Evolutionary conservation across 53 echinoderm and acorn worm genomes (phyloP), one percentile per base, ranked within the genome.

Genomic region (Luidia sarsii): DNA sequence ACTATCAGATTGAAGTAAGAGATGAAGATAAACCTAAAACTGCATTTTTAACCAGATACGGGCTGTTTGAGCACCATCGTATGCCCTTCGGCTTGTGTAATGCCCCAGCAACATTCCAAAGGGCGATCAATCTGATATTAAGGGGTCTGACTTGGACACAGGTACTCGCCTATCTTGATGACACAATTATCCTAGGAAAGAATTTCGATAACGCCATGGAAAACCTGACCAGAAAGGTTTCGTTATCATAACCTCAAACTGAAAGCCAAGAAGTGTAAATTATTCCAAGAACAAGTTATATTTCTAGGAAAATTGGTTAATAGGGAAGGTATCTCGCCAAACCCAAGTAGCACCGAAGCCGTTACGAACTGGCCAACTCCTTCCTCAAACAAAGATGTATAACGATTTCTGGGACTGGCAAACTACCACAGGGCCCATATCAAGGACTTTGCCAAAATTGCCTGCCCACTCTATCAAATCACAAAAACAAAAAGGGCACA

Each of bases 131-230:
- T 37, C 32, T 65, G 38, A 65, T 65, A 38, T 11, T 39, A 4
- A 65, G 65, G 14, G 39, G 65, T 21, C 38, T 65, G 20, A 77
- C 49, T 4, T 89, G 89, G 84, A 48, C 74, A 28, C 57, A 77
- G 14, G 67, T 59, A 14, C 53, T 89, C 53, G 80, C 72, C 1
- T 89, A 80, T 39, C 53, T 90, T 7, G 85, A 89, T 64, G 89
- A 85, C 63, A 48, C 81, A n/a, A 14, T 75, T 13, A 79, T 89
- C 18, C 50, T 83, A 4, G 83, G 82, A 10, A 48, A n/a, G n/a
- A 60, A 65, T 20, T 89, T 83, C 35, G 39, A 77, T 8, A 63
- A 83, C 33, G 79, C 83, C 50, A 15, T 89, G 20, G 30, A 83
- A 6, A 83, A 67, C 39, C 53, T 89, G 3, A 25, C 27, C 13